These are phyloP conservation scores for Brachyptera risi DNA, from an alignment of 2,888 invertebrate species.

Conservation along the genomic window DNA sequence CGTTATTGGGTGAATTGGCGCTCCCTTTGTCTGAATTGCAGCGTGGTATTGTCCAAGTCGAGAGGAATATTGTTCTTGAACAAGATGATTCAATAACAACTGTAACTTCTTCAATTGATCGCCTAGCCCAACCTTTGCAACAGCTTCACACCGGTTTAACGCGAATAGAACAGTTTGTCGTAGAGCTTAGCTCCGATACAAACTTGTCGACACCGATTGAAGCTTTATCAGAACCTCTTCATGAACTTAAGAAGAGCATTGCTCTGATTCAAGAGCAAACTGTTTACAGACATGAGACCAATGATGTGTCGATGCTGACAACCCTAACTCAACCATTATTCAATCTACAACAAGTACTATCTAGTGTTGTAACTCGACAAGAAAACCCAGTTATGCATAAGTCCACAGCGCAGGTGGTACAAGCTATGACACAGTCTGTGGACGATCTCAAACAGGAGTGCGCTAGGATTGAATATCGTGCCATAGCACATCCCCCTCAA, in stretches of 20 bases:
- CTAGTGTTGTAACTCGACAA: not conserved
- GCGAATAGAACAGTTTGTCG: constrained; percentile 23
- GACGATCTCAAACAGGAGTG: constrained; percentile 20
- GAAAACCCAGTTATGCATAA: not conserved
- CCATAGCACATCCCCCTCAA: not conserved
- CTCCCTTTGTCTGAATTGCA: constrained; percentile 26
- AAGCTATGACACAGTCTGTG: constrained; percentile 14
- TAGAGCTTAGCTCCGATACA: constrained; percentile 1
- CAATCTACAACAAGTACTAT: constrained; percentile 22
- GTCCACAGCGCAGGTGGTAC: constrained; percentile 10
- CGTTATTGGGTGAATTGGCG: not conserved
- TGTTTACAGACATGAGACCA: not conserved
- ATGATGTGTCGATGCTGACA: constrained; percentile 21
- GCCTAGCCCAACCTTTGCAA: constrained; percentile 44
- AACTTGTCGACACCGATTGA: constrained; percentile 10
- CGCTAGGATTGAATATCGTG: constrained; percentile 16
- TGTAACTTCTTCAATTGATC: constrained; percentile 38
- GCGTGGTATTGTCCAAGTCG: constrained; percentile 23
- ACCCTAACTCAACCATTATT: constrained; percentile 33
- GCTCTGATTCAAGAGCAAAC: constrained; percentile 47
- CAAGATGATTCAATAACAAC: too few species aligned
- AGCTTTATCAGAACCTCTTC: constrained; percentile 34
- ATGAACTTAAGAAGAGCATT: constrained; percentile 55
- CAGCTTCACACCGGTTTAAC: constrained; percentile 36
- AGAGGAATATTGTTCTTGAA: constrained; percentile 17